Evolutionary conservation across 2,113 vertebrate species (phyloP).

Genomic region (Sialia sialis): DNA sequence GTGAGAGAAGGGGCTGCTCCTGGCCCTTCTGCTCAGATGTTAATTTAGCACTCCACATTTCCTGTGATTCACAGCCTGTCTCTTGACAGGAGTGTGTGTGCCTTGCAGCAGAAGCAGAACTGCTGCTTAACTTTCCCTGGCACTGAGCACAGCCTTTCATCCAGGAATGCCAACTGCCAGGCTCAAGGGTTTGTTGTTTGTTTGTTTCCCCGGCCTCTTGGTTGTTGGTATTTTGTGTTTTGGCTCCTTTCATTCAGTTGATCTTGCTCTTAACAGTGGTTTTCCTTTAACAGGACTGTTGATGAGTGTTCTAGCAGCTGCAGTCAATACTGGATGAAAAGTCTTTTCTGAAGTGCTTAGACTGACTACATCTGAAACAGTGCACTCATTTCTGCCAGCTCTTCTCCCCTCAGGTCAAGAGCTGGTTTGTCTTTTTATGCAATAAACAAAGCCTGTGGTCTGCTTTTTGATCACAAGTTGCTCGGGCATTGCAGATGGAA

Average conservation of each 20-base stretch:
- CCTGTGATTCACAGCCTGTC: slow-evolving; percentile 31
- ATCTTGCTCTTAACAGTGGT: not conserved
- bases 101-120: not conserved
- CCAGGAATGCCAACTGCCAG: not conserved
- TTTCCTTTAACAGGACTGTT: not conserved
- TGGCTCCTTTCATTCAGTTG: not conserved
- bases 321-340: not conserved
- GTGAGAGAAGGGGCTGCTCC: not conserved
- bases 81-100: not conserved
- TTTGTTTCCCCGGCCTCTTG: not conserved
- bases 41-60: slow-evolving; percentile 20
- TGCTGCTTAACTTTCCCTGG: not conserved
- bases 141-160: not conserved
- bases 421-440: not conserved
- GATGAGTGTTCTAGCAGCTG: not conserved
- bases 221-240: not conserved
- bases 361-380: not conserved
- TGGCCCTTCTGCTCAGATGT: not conserved
- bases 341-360: not conserved
- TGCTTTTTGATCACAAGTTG: not conserved
- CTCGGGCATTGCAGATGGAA: not conserved
- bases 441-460: not conserved
- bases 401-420: not conserved
- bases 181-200: not conserved
- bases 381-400: not conserved